A percentile compares a stretch with the other conserved stretches of the same genome.
phyloP scores from a whole-genome alignment of 2,113 vertebrate species.

The Perognathus longimembris region DNA sequence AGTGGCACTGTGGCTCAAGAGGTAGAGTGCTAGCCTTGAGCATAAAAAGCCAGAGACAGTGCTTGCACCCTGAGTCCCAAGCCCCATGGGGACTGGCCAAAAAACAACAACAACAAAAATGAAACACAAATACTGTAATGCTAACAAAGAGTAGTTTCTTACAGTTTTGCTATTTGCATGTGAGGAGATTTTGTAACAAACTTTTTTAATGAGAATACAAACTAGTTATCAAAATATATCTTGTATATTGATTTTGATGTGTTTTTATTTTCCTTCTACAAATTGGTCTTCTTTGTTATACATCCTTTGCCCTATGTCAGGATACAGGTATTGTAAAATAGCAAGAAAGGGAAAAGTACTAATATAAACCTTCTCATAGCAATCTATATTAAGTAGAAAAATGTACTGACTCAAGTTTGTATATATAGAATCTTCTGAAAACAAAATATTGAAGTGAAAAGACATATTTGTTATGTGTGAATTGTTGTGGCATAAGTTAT shows the following conservation, averaged over 20 bases:
- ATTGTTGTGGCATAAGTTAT: neutral
- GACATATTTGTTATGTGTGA: neutral
- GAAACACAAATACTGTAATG: neutral
- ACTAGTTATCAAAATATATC: neutral
- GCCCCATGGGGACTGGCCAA: too few relatives aligned
- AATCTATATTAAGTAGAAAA: neutral
- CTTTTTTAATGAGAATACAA: neutral
- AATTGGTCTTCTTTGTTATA: neutral
- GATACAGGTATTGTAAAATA: conserved; percentile 5
- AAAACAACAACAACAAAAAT: too few relatives aligned
- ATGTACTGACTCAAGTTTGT: neutral
- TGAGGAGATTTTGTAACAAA: neutral
- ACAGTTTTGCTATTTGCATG: neutral
- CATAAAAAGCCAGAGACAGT: too few relatives aligned
- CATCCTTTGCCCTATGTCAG: neutral
- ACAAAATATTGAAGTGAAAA: neutral
- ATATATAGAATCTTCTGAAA: neutral
- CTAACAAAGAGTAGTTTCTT: neutral
- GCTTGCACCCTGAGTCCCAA: too few relatives aligned
- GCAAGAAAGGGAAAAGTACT: neutral
- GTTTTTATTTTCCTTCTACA: neutral
- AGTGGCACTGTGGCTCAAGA: too few relatives aligned
- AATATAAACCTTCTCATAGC: neutral
- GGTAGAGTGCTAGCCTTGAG: too few relatives aligned
- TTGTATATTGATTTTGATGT: neutral